These are phyloP conservation scores for Thyatira batis DNA, from an alignment of 2,888 invertebrate genomes.

Conservation along the genomic window DNA sequence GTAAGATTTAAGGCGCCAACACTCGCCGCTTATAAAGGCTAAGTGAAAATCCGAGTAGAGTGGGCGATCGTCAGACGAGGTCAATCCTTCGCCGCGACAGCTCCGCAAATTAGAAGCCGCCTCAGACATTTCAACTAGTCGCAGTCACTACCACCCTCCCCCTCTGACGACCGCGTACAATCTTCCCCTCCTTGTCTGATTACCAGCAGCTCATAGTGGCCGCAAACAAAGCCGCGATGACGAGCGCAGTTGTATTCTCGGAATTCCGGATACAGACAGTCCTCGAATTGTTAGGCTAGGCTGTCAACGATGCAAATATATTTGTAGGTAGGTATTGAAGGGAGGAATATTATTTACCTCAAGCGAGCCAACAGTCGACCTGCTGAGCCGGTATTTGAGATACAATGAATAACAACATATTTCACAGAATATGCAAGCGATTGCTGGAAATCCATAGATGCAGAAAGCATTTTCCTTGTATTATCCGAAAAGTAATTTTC, in stretches of 20 bases:
- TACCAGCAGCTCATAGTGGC: conserved; percentile 53
- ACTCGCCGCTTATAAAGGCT: conserved; percentile 27
- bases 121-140: conserved; percentile 64
- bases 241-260: conserved; percentile 60
- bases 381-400: neutral
- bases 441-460: neutral
- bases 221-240: conserved; percentile 69
- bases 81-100: conserved; percentile 52
- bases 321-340: conserved; percentile 40
- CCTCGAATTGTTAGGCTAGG: conserved; percentile 51
- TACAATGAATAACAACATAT: neutral
- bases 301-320: conserved; percentile 60
- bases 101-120: conserved; percentile 66
- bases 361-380: neutral
- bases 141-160: conserved; percentile 35
- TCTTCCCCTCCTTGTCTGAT: conserved; percentile 48
- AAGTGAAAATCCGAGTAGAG: conserved; percentile 41
- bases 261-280: conserved; percentile 53
- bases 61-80: conserved; percentile 49
- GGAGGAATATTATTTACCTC: conserved; percentile 9
- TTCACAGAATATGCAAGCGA: neutral
- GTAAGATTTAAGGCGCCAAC: conserved; percentile 31
- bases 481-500: neutral
- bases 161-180: conserved; percentile 24
- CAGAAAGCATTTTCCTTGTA: neutral